Evolutionary conservation across 1,140 invertebrate genomes (phyloP).

Genomic region (Bacillus rossius): DNA sequence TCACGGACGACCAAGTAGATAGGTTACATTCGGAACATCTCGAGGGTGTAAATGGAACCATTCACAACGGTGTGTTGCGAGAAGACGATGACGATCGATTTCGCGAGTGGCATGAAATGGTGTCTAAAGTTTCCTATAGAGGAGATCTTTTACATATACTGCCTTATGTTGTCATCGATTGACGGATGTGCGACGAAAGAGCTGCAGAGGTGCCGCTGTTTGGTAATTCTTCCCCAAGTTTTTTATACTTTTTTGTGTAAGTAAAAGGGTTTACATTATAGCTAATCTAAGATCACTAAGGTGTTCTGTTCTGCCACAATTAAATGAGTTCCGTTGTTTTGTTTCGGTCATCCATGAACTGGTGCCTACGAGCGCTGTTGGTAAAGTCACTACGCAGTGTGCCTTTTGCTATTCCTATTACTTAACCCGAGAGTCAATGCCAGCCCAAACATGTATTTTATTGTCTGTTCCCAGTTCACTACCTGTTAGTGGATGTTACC

Average conservation of each 20-base stretch:
- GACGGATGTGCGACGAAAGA: neutral
- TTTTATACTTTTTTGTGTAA: neutral
- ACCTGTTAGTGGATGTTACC: neutral
- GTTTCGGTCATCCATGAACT: neutral
- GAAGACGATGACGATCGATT: constrained; percentile 48
- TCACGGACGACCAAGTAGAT: constrained; percentile 34
- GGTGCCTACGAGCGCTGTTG: neutral
- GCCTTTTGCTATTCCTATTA: no score
- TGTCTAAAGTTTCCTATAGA: constrained; percentile 58
- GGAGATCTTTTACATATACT: constrained; percentile 75
- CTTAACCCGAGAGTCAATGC: no score
- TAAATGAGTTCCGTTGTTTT: neutral
- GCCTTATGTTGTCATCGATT: constrained; percentile 91
- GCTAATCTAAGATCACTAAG: neutral
- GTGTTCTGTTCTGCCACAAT: neutral
- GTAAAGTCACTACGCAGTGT: no score
- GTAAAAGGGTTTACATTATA: neutral
- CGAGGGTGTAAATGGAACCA: constrained; percentile 44
- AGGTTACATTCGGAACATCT: constrained; percentile 38
- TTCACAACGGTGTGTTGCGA: constrained; percentile 30
- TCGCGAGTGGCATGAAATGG: constrained; percentile 77
- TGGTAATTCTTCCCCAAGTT: neutral
- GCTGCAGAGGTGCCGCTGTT: neutral
- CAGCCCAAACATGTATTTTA: neutral
- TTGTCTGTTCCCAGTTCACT: neutral